phyloP scores from a whole-genome alignment of 2,888 invertebrate species.

The Eupithecia centaureata region DNA sequence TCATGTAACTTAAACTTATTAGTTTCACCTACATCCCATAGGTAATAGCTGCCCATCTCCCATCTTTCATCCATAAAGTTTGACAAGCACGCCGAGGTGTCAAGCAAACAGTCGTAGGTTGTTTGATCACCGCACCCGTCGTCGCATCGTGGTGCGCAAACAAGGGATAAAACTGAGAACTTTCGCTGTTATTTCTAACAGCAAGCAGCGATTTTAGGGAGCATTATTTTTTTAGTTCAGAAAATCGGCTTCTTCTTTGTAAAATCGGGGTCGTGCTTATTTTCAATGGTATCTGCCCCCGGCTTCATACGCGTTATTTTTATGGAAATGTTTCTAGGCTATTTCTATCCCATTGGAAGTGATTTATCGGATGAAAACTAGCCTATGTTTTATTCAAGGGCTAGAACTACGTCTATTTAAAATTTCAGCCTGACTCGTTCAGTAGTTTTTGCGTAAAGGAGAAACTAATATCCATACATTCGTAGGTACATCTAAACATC shows the following conservation, averaged over 20 bases:
- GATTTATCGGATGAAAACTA: too few relatives aligned
- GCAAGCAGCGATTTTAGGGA: neutral
- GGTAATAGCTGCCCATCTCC: neutral
- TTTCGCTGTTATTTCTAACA: neutral
- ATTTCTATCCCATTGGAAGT: too few relatives aligned
- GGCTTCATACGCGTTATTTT: too few relatives aligned
- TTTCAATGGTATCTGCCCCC: too few relatives aligned
- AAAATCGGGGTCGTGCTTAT: neutral
- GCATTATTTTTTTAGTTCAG: neutral
- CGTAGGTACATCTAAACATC: too few relatives aligned
- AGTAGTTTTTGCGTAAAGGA: too few relatives aligned
- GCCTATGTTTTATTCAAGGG: too few relatives aligned
- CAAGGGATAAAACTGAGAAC: constrained; percentile 15
- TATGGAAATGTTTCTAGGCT: too few relatives aligned
- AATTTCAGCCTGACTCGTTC: too few relatives aligned
- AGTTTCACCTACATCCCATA: neutral
- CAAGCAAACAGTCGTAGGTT: constrained; percentile 18
- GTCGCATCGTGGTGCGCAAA: constrained; percentile 15
- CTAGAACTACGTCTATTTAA: too few relatives aligned
- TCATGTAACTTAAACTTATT: neutral
- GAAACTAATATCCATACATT: too few relatives aligned
- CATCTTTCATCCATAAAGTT: neutral
- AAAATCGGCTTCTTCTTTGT: neutral
- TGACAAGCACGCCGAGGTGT: constrained; percentile 18
- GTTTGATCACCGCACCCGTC: constrained; percentile 26